Base-by-base conservation (phyloP, 1,140 invertebrate genomes). In the Myzus persicae region DNA sequence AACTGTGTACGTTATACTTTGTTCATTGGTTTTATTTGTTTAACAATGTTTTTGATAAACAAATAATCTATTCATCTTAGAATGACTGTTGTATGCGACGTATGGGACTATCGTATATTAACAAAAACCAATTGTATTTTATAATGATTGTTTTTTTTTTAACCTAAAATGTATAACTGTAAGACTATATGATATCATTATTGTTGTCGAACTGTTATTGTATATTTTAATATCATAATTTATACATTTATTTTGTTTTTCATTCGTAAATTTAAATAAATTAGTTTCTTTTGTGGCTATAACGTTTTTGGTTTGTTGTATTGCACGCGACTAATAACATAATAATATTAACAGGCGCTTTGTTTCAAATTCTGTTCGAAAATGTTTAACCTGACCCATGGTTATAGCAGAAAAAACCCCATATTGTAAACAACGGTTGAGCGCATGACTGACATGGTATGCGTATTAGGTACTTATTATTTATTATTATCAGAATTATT, bases 401-500 rank as follows among this genome's bases (percentile, higher is more conserved):
- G 26, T 67, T 67, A 67, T 14, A 67, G 9, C 9, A 31, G n/a
- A 67, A 67, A 67, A n/a, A 11, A 67, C 31, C 31, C 31, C 11
- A 51, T 24, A 51, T 18, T 76, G 18, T n/a, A 18, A 11, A 4
- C 31, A n/a, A 76, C n/a, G 31, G 31, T 76, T 76, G 59, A 18
- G 59, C n/a, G 14, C 4, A 76, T n/a, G n/a, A 18, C 59, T 76
- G 59, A 36, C 31, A 11, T n/a, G 4, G 31, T 67, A 67, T 67
- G n/a, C 14, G n/a, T 76, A 76, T n/a, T 76, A n/a, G n/a, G n/a
- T n/a, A 76, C 59, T 76, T 36, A 76, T 76, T 76, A 38, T 82
- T 82, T 82, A 38, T 82, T 82, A 38, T 82, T 82, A 82, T 82
- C 76, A 82, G 36, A 82, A 82, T 76, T 76, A 76, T 82, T 82